Conservation (phyloP, 2,888 invertebrate genomes). For the Steinernema scapterisci region DNA sequence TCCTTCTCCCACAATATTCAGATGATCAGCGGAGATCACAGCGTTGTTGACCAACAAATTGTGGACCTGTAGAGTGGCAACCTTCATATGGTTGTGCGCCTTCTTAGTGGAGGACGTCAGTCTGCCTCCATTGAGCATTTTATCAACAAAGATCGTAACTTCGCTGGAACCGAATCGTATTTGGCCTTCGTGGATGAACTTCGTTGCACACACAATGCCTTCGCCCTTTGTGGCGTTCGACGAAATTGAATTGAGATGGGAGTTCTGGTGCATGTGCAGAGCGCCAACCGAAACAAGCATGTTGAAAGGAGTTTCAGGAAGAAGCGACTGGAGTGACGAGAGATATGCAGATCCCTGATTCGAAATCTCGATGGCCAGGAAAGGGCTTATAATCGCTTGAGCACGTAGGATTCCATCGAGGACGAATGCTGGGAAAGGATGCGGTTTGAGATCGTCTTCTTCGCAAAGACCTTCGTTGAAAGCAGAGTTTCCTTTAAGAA, state of each 20-base stretch:
- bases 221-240: conserved; percentile 40
- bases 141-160: neutral
- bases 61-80: conserved; percentile 36
- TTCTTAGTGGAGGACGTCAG: neutral
- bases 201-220: conserved; percentile 49
- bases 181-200: conserved; percentile 48
- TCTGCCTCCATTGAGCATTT: conserved; percentile 4
- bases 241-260: conserved; percentile 33
- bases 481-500: conserved; percentile 47
- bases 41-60: conserved; percentile 50
- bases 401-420: conserved; percentile 45
- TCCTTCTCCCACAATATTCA: conserved; percentile 30
- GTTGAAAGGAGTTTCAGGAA: conserved; percentile 43
- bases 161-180: conserved; percentile 38
- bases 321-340: conserved; percentile 29
- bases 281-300: conserved; percentile 47
- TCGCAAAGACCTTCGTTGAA: conserved; percentile 32
- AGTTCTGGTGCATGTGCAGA: conserved; percentile 42
- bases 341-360: conserved; percentile 41
- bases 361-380: conserved; percentile 43
- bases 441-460: conserved; percentile 33
- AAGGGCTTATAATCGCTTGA: conserved; percentile 49
- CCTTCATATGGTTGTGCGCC: conserved; percentile 4
- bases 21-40: conserved; percentile 44
- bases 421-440: conserved; percentile 40